Conservation (phyloP, 2,797 vertebrate species). For the Sebastes nivosus region DNA sequence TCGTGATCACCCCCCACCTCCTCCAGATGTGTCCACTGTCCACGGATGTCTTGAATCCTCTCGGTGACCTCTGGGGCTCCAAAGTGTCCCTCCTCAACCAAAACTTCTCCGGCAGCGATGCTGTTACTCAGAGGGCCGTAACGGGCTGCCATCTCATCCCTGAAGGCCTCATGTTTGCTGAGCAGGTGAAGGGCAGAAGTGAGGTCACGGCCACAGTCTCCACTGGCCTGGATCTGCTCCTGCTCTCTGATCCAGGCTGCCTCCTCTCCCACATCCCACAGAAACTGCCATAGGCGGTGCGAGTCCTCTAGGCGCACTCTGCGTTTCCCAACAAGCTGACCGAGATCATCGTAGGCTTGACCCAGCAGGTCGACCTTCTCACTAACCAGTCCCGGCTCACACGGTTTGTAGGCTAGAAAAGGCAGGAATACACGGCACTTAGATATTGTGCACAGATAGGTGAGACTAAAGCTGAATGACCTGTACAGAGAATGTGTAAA, state of each 20-base stretch:
- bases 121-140: conserved; percentile 88
- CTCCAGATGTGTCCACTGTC: conserved; percentile 84
- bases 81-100: conserved; percentile 87
- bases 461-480: not conserved
- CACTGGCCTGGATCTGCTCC: conserved; percentile 89
- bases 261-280: conserved; percentile 94
- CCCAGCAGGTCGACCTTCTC: conserved; percentile 88
- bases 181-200: conserved; percentile 89
- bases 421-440: not conserved
- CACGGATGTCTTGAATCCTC: conserved; percentile 82
- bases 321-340: conserved; percentile 80
- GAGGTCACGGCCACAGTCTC: conserved; percentile 92
- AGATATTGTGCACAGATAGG: not conserved
- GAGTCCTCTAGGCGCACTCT: conserved; percentile 89
- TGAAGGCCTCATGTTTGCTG: conserved; percentile 92
- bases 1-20: conserved; percentile 75
- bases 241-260: conserved; percentile 96
- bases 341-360: conserved; percentile 87
- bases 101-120: conserved; percentile 84
- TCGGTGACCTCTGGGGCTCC: conserved; percentile 85
- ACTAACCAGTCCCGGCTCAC: conserved; percentile 89
- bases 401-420: conserved; percentile 89
- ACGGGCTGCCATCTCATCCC: conserved; percentile 92
- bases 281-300: conserved; percentile 90
- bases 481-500: not conserved